These are phyloP conservation scores for Chloroclystis v-ata DNA, from an alignment of 2,888 invertebrate species.

Conservation along the genomic window DNA sequence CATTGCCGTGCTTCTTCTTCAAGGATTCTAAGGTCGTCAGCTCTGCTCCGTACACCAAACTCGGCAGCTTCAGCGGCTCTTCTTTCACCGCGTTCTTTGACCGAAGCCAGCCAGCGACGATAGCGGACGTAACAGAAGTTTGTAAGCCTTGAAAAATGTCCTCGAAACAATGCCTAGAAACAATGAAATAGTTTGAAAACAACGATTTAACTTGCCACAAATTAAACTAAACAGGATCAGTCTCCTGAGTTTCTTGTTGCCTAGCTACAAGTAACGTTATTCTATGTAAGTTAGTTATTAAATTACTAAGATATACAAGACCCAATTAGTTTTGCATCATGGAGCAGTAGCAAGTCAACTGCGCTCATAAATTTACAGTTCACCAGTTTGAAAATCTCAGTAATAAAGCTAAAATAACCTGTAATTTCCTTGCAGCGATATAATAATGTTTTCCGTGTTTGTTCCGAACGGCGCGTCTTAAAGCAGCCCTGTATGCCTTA, in stretches of 20 bases:
- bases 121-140: conserved; percentile 65
- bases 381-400: conserved; percentile 16
- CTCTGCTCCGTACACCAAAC: conserved; percentile 60
- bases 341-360: conserved; percentile 10
- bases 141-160: conserved; percentile 58
- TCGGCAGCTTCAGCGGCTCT: conserved; percentile 63
- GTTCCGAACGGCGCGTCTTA: conserved; percentile 53
- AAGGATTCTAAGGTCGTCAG: conserved; percentile 59
- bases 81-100: conserved; percentile 59
- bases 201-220: neutral
- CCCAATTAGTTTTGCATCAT: conserved; percentile 7
- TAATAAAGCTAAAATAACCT: conserved; percentile 47
- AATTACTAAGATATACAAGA: no score
- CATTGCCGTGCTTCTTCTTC: conserved; percentile 68
- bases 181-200: neutral
- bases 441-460: conserved; percentile 58
- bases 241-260: no score
- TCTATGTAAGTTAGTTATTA: no score
- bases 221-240: no score
- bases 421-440: conserved; percentile 53
- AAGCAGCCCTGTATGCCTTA: conserved; percentile 48
- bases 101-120: conserved; percentile 59
- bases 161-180: conserved; percentile 61
- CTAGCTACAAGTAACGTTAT: no score
- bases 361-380: conserved; percentile 14